These are phyloP conservation scores for Drosophila helvetica DNA, from an alignment of 2,888 invertebrate species.

Conservation along the genomic window DNA sequence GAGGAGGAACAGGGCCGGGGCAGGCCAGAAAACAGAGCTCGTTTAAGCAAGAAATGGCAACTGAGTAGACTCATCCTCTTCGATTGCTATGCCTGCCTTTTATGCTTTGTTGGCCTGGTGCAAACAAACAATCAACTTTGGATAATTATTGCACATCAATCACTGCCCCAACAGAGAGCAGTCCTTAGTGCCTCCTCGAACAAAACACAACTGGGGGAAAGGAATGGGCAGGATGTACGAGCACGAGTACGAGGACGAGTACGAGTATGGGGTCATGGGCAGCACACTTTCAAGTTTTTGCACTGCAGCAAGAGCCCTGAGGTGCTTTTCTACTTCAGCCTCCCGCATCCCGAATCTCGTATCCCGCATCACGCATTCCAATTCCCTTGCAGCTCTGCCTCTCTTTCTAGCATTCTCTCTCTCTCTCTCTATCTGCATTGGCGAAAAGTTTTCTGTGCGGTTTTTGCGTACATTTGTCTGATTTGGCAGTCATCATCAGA, in stretches of 20 bases:
- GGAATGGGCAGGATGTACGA: constrained; percentile 1
- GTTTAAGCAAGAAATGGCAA: background rate
- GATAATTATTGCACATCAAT: constrained; percentile 82
- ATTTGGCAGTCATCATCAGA: constrained; percentile 70
- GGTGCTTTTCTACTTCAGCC: constrained; percentile 36
- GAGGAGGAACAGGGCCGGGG: constrained; percentile 19
- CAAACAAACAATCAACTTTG: constrained; percentile 82
- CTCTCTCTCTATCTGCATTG: constrained; percentile 52
- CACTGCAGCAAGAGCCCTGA: constrained; percentile 49
- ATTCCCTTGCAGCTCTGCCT: background rate
- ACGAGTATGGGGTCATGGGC: constrained; percentile 30
- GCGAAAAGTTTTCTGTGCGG: constrained; percentile 70
- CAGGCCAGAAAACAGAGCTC: constrained; percentile 21
- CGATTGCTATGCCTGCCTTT: constrained; percentile 77
- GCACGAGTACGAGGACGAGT: background rate
- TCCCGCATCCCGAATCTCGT: background rate
- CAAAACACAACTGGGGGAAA: constrained; percentile 53
- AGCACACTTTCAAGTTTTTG: constrained; percentile 49
- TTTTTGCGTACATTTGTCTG: constrained; percentile 77
- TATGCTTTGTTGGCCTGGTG: constrained; percentile 70
- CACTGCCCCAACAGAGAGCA: constrained; percentile 39
- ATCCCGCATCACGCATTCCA: too few species aligned
- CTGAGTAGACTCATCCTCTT: constrained; percentile 39
- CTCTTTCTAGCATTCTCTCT: background rate
- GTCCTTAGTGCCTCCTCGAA: constrained; percentile 13